These are phyloP conservation scores for Sarcophilus harrisii DNA, from an alignment of 2,797 vertebrate genomes.

Conservation along the genomic window DNA sequence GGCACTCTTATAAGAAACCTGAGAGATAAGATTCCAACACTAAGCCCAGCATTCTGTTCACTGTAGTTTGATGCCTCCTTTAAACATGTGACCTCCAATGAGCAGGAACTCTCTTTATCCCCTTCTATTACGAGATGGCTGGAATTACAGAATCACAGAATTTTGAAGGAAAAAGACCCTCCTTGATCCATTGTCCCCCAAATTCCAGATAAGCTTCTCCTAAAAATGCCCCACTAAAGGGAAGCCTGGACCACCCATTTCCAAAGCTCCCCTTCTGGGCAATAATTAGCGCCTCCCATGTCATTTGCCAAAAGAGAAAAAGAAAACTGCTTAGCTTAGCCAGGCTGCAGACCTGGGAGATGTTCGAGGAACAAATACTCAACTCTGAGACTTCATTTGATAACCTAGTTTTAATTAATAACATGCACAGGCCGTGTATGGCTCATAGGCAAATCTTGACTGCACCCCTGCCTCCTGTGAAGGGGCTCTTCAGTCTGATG, in stretches of 20 bases:
- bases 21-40: not conserved
- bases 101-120: not conserved
- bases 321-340: not conserved
- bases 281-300: not conserved
- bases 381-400: not conserved
- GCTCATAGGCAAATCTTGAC: not conserved
- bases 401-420: not conserved
- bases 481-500: not conserved
- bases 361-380: not conserved
- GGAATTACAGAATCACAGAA: not conserved
- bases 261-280: not conserved
- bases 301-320: not conserved
- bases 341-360: not conserved
- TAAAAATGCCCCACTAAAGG: not conserved
- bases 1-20: not conserved
- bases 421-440: not conserved
- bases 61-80: too few relatives aligned
- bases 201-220: not conserved
- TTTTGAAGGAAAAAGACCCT: not conserved
- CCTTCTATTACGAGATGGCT: not conserved
- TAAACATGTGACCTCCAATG: not conserved
- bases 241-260: not conserved
- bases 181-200: not conserved
- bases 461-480: not conserved
- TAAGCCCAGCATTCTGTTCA: not conserved